Conservation (phyloP, 2,113 vertebrate genomes). For the Cynopterus brachyotis region DNA sequence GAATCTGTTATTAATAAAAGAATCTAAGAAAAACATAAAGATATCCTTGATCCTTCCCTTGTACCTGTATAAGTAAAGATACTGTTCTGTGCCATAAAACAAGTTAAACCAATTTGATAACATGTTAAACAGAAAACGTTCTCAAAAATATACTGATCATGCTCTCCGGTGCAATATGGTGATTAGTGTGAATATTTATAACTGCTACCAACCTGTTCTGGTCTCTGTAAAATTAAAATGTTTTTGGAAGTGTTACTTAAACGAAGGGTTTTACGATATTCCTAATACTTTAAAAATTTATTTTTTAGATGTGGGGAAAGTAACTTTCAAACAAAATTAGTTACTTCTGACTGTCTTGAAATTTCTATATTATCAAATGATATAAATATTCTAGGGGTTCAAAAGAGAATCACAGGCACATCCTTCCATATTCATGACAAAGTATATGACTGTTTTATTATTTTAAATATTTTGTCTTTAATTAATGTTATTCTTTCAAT, state of each 20-base stretch:
- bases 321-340: not conserved
- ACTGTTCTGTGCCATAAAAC: not conserved
- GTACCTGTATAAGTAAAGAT: not conserved
- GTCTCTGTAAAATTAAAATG: not conserved
- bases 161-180: not conserved
- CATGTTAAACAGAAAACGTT: not conserved
- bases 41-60: not conserved
- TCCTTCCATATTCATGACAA: not conserved
- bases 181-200: not conserved
- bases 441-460: not conserved
- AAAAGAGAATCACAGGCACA: not conserved
- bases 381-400: not conserved
- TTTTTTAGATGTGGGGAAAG: not conserved
- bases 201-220: not conserved
- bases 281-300: constrained; percentile 23
- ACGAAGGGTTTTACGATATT: not conserved
- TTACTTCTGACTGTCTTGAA: not conserved
- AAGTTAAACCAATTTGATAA: not conserved
- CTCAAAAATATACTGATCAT: not conserved
- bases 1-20: not conserved
- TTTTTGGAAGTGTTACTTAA: not conserved
- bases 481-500: not conserved
- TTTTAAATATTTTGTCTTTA: not conserved
- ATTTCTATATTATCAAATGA: not conserved
- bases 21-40: constrained; percentile 13